Evolutionary conservation across 1,140 invertebrate species (phyloP), one percentile per base, ranked within the genome.

Genomic region (Zaprionus davidi): DNA sequence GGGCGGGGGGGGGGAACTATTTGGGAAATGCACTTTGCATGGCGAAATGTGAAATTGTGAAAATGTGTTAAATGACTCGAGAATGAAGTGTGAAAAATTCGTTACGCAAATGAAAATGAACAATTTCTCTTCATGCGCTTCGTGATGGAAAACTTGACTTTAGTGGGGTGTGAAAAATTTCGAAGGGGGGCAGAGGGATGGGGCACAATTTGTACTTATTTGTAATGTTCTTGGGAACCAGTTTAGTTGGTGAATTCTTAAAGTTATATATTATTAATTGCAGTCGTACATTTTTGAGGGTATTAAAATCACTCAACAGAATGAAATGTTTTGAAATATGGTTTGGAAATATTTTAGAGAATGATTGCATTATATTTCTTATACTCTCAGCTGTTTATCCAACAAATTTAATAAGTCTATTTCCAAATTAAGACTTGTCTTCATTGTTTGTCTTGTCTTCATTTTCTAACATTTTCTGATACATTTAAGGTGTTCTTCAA

Each of bases 21-120:
- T 66, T 66, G 24, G 24, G 46, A 62, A 73, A 78, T 78, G 74
- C 74, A 77, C 69, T 78, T 66, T 60, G 62, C 56, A 24, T 24
- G 41, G n/a, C 41, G 41, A 46, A 51, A 22, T 22, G 46, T 41
- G 26, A 46, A 36, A 49, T 31, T 31, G 46, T 34, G 24, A 53
- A 55, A 57, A 49, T 70, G 67, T 57, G 28, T 63, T 34, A 70
- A 75, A 75, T 75, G 66, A 57, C 26, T 55, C 5, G 38, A 68
- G 46, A 46, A 69, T 46, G 51, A 58, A 51, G 74, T 77, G 70
- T 56, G 41, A 77, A 73, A 41, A 69, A 72, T 44, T 24, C 22
- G 22, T 11, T 46, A 6, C 26, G 26, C 55, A 44, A 44, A 41
- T 41, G 31, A 36, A 51, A 24, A n/a, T 34, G 20, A 60, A 31